Evolutionary conservation across 1,140 invertebrate species (phyloP).

Genomic region (Drosophila mojavensis): DNA sequence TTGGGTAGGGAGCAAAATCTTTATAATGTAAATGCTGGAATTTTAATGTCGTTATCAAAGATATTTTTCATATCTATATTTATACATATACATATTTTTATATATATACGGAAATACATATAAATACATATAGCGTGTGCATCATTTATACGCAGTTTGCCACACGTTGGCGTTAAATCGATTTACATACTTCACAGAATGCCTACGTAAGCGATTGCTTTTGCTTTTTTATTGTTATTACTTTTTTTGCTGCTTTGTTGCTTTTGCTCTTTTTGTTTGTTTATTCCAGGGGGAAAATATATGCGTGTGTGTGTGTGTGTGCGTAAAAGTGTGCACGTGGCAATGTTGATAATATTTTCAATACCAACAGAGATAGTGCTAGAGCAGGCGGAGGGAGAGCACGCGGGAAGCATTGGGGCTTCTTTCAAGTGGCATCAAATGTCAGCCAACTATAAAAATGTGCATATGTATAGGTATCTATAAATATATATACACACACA

Average conservation of each 20-base stretch:
- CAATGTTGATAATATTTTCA: slow-evolving; percentile 56
- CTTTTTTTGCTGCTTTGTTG: slow-evolving; percentile 5
- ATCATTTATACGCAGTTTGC: slow-evolving; percentile 63
- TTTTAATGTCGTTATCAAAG: slow-evolving; percentile 63
- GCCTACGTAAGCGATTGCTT: slow-evolving; percentile 68
- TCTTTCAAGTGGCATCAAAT: slow-evolving; percentile 70
- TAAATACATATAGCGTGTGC: slow-evolving; percentile 15
- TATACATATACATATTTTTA: neutral
- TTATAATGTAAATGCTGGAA: slow-evolving; percentile 61
- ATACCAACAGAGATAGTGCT: slow-evolving; percentile 23
- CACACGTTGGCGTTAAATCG: slow-evolving; percentile 55
- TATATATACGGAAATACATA: no score
- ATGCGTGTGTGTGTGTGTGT: slow-evolving; percentile 2
- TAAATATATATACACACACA: neutral
- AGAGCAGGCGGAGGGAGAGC: neutral
- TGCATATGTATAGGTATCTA: slow-evolving; percentile 32
- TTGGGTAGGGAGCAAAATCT: slow-evolving; percentile 12
- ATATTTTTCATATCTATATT: slow-evolving; percentile 40
- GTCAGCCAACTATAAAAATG: slow-evolving; percentile 71
- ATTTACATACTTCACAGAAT: slow-evolving; percentile 75
- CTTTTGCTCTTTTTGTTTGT: slow-evolving; percentile 2
- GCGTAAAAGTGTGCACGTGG: slow-evolving; percentile 33
- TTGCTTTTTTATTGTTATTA: slow-evolving; percentile 41
- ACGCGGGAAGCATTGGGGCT: slow-evolving; percentile 4
- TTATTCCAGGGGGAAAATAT: slow-evolving; percentile 36